Evolutionary conservation across 1,140 invertebrate genomes (phyloP).

Genomic region (Platyscapa corneri): DNA sequence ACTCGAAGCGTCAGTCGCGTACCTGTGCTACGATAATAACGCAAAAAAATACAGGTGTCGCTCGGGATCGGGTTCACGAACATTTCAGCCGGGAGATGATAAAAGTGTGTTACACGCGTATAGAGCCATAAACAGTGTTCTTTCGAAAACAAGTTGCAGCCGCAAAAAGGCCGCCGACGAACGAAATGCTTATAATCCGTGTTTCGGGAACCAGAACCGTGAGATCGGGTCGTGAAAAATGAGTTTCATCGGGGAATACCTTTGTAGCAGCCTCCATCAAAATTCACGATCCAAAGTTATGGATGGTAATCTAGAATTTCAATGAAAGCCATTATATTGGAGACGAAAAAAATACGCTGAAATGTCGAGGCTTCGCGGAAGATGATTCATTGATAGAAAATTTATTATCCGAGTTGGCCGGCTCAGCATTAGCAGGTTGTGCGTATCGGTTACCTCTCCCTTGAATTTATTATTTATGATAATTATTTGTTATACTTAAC

Average conservation of each 20-base stretch:
- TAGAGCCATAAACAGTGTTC: neutral
- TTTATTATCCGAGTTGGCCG: neutral
- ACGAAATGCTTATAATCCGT: neutral
- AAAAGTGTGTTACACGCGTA: neutral
- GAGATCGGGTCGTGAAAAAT: neutral
- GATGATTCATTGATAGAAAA: neutral
- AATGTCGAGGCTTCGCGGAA: neutral
- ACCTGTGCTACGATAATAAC: too few species aligned
- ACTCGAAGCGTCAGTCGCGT: neutral
- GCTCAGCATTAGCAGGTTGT: neutral
- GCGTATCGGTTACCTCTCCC: neutral
- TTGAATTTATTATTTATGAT: neutral
- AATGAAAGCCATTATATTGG: neutral
- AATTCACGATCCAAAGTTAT: neutral
- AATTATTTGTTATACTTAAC: too few species aligned
- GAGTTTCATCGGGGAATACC: neutral
- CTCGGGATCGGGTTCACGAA: neutral
- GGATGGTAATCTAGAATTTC: neutral
- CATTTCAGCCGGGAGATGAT: neutral
- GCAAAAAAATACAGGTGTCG: too few species aligned
- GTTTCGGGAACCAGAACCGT: neutral
- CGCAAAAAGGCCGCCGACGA: neutral
- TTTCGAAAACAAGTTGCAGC: neutral
- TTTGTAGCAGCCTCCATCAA: neutral
- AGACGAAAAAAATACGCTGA: neutral